A percentile compares a stretch with the other conserved stretches of the same genome.
Evolutionary conservation across 2,888 invertebrate species (phyloP).

Genomic region (Pseudolycoriella hygida): DNA sequence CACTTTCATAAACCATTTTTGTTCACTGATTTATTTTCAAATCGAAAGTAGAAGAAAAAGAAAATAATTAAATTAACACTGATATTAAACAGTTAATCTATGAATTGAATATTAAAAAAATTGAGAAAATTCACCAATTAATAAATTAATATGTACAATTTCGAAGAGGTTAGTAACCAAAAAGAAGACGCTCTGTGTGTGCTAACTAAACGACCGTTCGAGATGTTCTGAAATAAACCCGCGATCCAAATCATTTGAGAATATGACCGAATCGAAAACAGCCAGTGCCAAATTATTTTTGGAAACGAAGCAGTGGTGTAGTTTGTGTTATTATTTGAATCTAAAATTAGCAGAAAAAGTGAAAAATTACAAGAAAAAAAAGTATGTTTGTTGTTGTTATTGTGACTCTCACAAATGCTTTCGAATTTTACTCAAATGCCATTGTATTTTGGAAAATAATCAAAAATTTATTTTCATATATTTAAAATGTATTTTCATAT

Average conservation of each 20-base stretch:
- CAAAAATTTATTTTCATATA: no score
- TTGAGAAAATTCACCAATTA: background rate
- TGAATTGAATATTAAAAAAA: background rate
- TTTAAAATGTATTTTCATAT: no score
- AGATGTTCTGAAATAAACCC: constrained; percentile 4
- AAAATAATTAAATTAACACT: background rate
- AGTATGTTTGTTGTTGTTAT: no score
- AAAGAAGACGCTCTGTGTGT: constrained; percentile 2
- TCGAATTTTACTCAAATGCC: no score
- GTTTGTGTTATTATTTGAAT: background rate
- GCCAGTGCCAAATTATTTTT: constrained; percentile 5
- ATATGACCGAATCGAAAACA: background rate
- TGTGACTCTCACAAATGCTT: no score
- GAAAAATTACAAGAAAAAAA: no score
- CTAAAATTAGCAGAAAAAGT: no score
- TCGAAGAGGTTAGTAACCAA: no score
- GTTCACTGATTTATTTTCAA: constrained; percentile 11
- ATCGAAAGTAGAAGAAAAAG: background rate
- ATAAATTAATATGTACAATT: no score
- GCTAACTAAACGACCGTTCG: constrained; percentile 6
- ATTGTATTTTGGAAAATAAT: no score
- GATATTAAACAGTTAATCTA: background rate
- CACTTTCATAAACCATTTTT: constrained; percentile 83
- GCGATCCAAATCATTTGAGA: background rate
- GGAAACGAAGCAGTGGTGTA: constrained; percentile 1